These are phyloP conservation scores for Sphaerophoria rueppellii DNA, from an alignment of 2,888 invertebrate genomes.

Conservation along the genomic window DNA sequence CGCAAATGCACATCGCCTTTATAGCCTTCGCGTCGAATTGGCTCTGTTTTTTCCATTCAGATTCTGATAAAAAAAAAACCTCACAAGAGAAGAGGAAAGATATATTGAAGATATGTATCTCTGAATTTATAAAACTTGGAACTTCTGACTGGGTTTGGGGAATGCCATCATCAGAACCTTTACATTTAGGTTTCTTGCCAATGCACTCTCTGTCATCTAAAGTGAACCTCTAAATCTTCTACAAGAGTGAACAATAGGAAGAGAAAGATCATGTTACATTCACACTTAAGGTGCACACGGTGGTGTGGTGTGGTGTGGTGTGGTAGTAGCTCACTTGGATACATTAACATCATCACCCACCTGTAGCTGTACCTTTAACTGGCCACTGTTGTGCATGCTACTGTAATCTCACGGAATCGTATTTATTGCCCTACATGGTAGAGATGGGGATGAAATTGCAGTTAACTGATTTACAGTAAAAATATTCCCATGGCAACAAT, in stretches of 20 bases:
- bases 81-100: constrained; percentile 67
- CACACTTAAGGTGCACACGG: constrained; percentile 65
- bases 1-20: too few relatives aligned
- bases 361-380: constrained; percentile 23
- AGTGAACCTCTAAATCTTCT: constrained; percentile 66
- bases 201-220: constrained; percentile 57
- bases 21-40: not conserved
- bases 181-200: constrained; percentile 16
- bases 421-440: constrained; percentile 58
- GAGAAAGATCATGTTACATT: constrained; percentile 69
- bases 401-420: constrained; percentile 58
- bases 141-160: constrained; percentile 48
- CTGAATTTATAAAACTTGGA: constrained; percentile 47
- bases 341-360: constrained; percentile 41
- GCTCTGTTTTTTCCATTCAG: constrained; percentile 17
- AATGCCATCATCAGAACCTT: constrained; percentile 17
- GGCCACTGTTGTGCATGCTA: constrained; percentile 2
- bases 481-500: constrained; percentile 55
- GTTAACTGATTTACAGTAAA: constrained; percentile 59
- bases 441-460: constrained; percentile 51
- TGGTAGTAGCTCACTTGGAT: constrained; percentile 1
- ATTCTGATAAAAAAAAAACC: constrained; percentile 24
- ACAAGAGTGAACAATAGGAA: constrained; percentile 58
- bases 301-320: constrained; percentile 15
- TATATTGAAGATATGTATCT: constrained; percentile 49